A percentile compares a stretch with the other conserved stretches of the same genome.
phyloP scores from a whole-genome alignment of 2,113 vertebrate species.

The Sinocyclocheilus rhinocerous region DNA sequence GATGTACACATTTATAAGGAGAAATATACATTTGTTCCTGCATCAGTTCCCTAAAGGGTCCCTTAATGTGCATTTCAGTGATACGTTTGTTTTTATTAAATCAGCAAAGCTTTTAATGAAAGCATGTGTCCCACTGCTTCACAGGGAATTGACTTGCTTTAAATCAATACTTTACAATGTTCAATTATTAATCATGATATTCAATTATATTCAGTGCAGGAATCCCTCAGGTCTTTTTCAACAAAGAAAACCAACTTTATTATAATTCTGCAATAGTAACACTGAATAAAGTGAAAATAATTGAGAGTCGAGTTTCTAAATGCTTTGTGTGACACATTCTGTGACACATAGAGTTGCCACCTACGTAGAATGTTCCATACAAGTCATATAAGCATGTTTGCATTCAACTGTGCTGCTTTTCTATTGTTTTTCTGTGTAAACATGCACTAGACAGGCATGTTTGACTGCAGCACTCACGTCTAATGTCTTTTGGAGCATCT shows the following conservation, averaged over 20 bases:
- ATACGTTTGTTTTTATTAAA: slow-evolving; percentile 46
- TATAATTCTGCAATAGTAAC: slow-evolving; percentile 6
- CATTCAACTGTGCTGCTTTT: not conserved
- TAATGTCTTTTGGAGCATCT: not conserved
- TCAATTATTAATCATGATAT: slow-evolving; percentile 66
- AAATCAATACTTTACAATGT: slow-evolving; percentile 77
- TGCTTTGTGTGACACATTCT: not conserved
- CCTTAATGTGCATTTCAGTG: slow-evolving; percentile 5
- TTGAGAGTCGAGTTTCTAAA: not conserved
- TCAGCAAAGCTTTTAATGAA: slow-evolving; percentile 35
- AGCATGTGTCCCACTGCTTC: slow-evolving; percentile 57
- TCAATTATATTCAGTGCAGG: slow-evolving; percentile 75
- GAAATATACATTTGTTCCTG: not conserved
- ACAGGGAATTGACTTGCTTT: slow-evolving; percentile 70
- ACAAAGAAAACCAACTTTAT: not conserved
- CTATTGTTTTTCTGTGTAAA: not conserved
- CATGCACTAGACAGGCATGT: not conserved
- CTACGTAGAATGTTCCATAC: not conserved
- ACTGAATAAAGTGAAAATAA: not conserved
- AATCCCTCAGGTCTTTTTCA: slow-evolving; percentile 59
- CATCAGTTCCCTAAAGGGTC: not conserved
- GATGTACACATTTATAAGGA: not conserved
- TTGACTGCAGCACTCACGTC: not conserved
- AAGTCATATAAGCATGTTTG: not conserved
- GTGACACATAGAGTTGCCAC: not conserved